Conservation (phyloP, 2,797 vertebrate genomes). For the Choloepus didactylus region DNA sequence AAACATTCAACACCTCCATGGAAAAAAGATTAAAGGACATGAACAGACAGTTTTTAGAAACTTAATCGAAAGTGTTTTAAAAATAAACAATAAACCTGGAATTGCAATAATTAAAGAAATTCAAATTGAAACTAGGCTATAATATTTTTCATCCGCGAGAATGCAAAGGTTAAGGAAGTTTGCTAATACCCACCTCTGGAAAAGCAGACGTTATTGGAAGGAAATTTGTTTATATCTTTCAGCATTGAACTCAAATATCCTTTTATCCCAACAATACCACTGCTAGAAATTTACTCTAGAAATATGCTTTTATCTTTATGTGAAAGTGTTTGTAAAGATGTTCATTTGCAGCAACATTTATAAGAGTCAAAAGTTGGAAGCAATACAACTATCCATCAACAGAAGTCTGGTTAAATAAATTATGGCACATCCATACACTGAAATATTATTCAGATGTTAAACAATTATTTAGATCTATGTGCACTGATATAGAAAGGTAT, state of each 20-base stretch:
- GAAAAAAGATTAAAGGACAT: background rate
- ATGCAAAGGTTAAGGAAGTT: background rate
- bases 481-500: background rate
- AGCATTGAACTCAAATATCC: background rate
- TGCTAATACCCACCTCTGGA: background rate
- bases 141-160: slow-evolving; percentile 40
- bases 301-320: background rate
- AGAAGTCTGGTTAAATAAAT: background rate
- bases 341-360: background rate
- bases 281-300: slow-evolving; percentile 20
- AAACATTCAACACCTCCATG: background rate
- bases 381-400: background rate
- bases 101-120: slow-evolving; percentile 5
- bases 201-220: background rate
- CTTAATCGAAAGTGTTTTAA: background rate
- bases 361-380: slow-evolving; percentile 17
- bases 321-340: background rate
- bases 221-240: background rate
- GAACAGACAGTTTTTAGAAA: background rate
- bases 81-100: slow-evolving; percentile 14
- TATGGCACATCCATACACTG: background rate
- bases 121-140: slow-evolving; percentile 5
- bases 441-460: background rate
- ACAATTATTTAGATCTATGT: background rate
- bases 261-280: background rate